phyloP scores from a whole-genome alignment of 2,113 vertebrate genomes.

The Guaruba guarouba region DNA sequence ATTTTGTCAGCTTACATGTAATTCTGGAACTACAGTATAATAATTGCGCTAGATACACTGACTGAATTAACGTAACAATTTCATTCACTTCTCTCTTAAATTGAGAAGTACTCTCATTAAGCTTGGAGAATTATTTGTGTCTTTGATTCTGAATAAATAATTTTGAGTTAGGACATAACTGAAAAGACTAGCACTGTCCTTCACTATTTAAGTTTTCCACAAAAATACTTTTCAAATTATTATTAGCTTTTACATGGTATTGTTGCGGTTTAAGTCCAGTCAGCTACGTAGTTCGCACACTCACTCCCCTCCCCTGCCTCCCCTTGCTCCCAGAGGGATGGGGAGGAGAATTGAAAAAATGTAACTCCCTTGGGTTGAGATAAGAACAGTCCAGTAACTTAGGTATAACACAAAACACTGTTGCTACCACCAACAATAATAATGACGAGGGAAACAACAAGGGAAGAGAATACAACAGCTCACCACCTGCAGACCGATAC shows the following conservation, averaged over 20 bases:
- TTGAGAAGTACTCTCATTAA: background rate
- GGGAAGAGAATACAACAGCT: no score
- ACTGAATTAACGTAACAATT: background rate
- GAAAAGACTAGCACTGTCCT: background rate
- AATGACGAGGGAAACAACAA: no score
- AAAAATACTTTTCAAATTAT: background rate
- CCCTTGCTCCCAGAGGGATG: no score
- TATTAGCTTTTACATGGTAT: background rate
- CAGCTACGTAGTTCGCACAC: no score
- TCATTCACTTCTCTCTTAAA: background rate
- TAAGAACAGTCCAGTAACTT: no score
- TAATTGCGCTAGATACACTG: background rate
- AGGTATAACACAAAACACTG: no score
- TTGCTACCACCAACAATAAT: no score
- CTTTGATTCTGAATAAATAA: background rate
- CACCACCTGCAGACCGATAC: no score
- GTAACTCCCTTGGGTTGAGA: no score
- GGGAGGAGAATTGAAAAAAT: no score
- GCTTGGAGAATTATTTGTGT: background rate
- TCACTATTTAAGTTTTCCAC: background rate
- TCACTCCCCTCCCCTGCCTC: no score
- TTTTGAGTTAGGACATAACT: background rate
- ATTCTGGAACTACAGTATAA: background rate
- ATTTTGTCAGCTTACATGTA: background rate
- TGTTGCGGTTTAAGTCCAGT: no score